phyloP scores from a whole-genome alignment of 2,113 vertebrate genomes.

The Paratilapia polleni region DNA sequence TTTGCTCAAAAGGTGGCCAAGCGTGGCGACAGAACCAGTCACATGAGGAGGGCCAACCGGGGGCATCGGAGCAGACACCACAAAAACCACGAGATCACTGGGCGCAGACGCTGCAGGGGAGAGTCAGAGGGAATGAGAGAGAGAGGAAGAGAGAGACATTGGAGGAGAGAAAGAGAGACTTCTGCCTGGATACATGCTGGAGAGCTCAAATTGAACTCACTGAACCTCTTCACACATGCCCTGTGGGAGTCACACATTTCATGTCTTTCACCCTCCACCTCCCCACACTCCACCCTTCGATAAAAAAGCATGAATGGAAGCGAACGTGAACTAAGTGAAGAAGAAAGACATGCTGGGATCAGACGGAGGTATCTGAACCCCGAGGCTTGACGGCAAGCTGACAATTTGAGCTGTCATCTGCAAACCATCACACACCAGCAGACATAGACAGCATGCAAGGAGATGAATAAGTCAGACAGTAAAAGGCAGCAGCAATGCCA shows the following conservation, averaged over 20 bases:
- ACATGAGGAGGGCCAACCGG: constrained; percentile 24
- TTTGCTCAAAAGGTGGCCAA: constrained; percentile 39
- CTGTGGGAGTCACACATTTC: constrained; percentile 18
- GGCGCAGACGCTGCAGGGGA: background rate
- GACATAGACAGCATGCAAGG: background rate
- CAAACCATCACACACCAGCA: constrained; percentile 6
- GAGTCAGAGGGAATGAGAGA: background rate
- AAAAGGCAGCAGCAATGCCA: constrained; percentile 1
- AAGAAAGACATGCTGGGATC: constrained; percentile 25
- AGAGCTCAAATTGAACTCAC: constrained; percentile 38
- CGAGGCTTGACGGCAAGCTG: background rate
- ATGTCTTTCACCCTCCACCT: background rate
- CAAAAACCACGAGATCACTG: constrained; percentile 6
- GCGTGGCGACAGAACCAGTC: constrained; percentile 31
- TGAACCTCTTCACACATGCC: constrained; percentile 39
- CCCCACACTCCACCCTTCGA: constrained; percentile 1
- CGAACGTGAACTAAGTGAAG: constrained; percentile 14
- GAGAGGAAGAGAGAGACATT: background rate
- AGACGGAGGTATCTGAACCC: constrained; percentile 40
- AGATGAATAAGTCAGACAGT: background rate
- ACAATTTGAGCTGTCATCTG: constrained; percentile 19
- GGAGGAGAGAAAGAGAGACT: background rate
- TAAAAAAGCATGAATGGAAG: constrained; percentile 38
- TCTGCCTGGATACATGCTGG: constrained; percentile 43
- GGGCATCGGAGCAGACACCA: constrained; percentile 16